Percentiles rank a stretch among this genome's conserved stretches.
phyloP scores from a whole-genome alignment of 2,113 vertebrate species.

The Procavia capensis region DNA sequence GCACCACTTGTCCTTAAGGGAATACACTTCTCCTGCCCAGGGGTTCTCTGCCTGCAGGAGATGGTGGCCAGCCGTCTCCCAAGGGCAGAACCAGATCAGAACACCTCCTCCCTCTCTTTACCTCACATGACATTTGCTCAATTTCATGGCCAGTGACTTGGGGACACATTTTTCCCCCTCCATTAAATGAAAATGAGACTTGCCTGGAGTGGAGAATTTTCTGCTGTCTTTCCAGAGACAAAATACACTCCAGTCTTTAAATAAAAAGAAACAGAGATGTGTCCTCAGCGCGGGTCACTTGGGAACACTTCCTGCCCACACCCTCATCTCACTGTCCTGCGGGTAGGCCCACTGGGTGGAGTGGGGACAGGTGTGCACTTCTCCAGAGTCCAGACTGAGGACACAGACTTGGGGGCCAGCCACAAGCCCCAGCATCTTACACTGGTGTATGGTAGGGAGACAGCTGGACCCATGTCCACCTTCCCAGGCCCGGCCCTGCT shows the following conservation, averaged over 20 bases:
- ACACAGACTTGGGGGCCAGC: too few relatives aligned
- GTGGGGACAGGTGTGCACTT: not conserved
- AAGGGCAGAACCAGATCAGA: accelerated
- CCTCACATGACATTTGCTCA: not conserved
- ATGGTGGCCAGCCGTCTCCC: not conserved
- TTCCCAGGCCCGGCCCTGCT: not conserved
- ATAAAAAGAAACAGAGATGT: accelerated
- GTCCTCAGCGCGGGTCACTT: accelerated
- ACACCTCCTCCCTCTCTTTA: not conserved
- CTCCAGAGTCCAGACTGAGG: not conserved
- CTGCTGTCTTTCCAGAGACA: not conserved
- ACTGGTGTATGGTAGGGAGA: not conserved
- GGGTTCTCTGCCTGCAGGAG: not conserved
- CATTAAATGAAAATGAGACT: not conserved
- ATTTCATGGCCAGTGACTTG: not conserved
- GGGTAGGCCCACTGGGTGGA: not conserved
- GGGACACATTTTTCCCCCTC: not conserved
- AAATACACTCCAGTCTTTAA: not conserved
- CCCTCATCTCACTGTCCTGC: not conserved
- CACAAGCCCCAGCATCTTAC: accelerated
- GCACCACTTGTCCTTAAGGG: not conserved
- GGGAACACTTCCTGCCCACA: accelerated
- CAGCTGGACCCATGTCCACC: accelerated
- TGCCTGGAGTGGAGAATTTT: not conserved
- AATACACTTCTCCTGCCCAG: accelerated